Evolutionary conservation across 2,888 invertebrate species (phyloP).

Genomic region (Galerucella nymphaeae): DNA sequence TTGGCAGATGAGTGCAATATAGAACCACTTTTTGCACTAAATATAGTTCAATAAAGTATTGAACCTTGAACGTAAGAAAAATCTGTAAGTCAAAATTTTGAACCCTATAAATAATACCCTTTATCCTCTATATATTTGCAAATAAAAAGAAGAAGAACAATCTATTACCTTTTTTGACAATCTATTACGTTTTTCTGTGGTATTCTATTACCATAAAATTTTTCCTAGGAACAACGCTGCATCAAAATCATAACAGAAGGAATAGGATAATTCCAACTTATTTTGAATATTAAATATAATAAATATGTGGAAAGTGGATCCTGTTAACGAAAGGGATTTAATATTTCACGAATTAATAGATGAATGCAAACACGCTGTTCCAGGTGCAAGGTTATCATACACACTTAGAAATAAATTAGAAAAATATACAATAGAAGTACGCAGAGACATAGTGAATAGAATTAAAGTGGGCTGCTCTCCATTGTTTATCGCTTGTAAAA

Average conservation of each 20-base stretch:
- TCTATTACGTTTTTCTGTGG: too few species aligned
- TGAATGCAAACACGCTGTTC: slow-evolving; percentile 75
- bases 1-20: too few species aligned
- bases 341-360: slow-evolving; percentile 73
- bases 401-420: slow-evolving; percentile 69
- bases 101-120: too few species aligned
- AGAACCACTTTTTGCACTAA: too few species aligned
- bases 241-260: slow-evolving; percentile 29
- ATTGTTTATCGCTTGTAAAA: slow-evolving; percentile 81
- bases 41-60: too few species aligned
- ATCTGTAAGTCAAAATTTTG: too few species aligned
- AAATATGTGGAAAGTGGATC: slow-evolving; percentile 60
- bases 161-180: too few species aligned
- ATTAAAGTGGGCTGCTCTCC: slow-evolving; percentile 83
- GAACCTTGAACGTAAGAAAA: too few species aligned
- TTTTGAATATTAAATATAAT: background rate
- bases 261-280: slow-evolving; percentile 1
- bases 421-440: slow-evolving; percentile 69
- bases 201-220: too few species aligned
- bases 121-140: too few species aligned
- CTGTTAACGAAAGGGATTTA: slow-evolving; percentile 64
- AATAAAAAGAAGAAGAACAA: too few species aligned
- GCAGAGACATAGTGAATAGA: slow-evolving; percentile 76
- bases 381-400: slow-evolving; percentile 75
- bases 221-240: too few species aligned